Conservation (phyloP, 2,888 invertebrate species). For the Lymantria monacha region DNA sequence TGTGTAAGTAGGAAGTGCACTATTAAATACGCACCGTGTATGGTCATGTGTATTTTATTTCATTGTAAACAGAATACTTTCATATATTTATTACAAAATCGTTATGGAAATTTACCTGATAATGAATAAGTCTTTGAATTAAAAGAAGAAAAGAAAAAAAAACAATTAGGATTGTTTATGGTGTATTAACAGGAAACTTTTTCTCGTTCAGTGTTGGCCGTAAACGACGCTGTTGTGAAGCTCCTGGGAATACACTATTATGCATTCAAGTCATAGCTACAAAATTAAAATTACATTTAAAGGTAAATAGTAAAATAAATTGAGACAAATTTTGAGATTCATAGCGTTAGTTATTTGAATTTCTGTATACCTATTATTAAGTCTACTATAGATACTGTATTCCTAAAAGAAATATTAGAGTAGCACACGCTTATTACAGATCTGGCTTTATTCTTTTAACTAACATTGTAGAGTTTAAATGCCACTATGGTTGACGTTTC, state of each 20-base stretch:
- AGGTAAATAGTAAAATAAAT: not conserved
- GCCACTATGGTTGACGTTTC: too few relatives aligned
- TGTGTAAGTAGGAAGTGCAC: too few relatives aligned
- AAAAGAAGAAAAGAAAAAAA: not conserved
- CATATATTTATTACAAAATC: too few relatives aligned
- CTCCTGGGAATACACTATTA: slow-evolving; percentile 16
- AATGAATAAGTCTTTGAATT: not conserved
- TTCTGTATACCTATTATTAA: not conserved
- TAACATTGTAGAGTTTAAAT: too few relatives aligned
- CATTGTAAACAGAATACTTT: not conserved
- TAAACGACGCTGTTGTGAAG: slow-evolving; percentile 34
- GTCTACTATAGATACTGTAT: too few relatives aligned
- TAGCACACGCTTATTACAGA: too few relatives aligned
- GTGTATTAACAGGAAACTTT: slow-evolving; percentile 50
- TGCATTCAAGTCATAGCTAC: not conserved
- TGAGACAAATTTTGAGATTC: not conserved
- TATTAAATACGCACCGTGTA: too few relatives aligned
- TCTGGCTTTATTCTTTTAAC: too few relatives aligned
- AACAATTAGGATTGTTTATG: not conserved
- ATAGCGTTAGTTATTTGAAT: not conserved
- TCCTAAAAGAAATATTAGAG: too few relatives aligned
- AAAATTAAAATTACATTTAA: not conserved
- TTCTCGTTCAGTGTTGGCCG: slow-evolving; percentile 75
- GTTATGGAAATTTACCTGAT: not conserved
- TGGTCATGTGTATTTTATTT: not conserved